phyloP scores from a whole-genome alignment of 2,113 vertebrate species.

The Ploceus nigricollis region DNA sequence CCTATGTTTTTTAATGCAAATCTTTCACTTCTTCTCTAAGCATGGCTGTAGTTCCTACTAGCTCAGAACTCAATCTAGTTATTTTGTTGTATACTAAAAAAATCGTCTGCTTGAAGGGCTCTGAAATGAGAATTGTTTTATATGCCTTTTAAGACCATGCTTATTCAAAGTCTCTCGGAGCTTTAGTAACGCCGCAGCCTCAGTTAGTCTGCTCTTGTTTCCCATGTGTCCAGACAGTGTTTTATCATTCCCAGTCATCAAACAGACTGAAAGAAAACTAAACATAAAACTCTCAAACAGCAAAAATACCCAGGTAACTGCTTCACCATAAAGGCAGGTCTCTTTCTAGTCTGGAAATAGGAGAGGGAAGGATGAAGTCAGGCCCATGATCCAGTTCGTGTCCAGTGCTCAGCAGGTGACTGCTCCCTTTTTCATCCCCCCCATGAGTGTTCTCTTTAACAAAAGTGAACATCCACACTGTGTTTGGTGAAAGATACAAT shows the following conservation, averaged over 20 bases:
- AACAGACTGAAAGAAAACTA: not conserved
- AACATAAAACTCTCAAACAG: not conserved
- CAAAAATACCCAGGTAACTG: not conserved
- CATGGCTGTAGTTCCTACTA: not conserved
- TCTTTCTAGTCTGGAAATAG: not conserved
- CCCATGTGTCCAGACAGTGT: not conserved
- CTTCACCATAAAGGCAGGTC: not conserved
- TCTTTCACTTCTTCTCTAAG: not conserved
- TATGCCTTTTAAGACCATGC: not conserved
- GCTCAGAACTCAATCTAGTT: not conserved
- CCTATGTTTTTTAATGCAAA: not conserved
- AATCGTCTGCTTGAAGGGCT: not conserved
- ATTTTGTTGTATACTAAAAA: not conserved
- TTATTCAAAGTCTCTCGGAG: not conserved
- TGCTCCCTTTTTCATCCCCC: not conserved
- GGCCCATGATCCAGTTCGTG: not conserved
- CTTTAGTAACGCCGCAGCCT: not conserved
- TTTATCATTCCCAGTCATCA: not conserved
- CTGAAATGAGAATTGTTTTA: not conserved
- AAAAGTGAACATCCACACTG: not conserved
- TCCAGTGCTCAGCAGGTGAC: not conserved
- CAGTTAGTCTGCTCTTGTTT: not conserved
- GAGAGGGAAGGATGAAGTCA: not conserved
- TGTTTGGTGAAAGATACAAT: not conserved
- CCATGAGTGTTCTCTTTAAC: not conserved